A percentile compares a stretch with the other conserved stretches of the same genome.
phyloP scores from a whole-genome alignment of 2,888 invertebrate genomes.

The Dermolepida albohirtum region DNA sequence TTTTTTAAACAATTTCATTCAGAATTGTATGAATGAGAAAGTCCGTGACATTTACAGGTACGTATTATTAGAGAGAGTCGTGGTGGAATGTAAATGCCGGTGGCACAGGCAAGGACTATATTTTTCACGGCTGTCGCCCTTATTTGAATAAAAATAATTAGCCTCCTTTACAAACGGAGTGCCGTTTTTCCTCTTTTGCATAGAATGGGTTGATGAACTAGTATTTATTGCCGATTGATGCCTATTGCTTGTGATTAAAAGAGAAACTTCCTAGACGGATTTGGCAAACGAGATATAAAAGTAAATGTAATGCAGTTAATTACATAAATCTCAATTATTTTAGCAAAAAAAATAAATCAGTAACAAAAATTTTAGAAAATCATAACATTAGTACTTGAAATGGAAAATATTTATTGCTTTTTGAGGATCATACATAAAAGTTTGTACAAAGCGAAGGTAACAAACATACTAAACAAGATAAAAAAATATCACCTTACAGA shows the following conservation, averaged over 20 bases:
- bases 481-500: too few relatives aligned
- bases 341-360: too few relatives aligned
- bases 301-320: background rate
- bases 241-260: background rate
- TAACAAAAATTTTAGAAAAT: too few relatives aligned
- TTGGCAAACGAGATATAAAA: constrained; percentile 13
- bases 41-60: constrained; percentile 14
- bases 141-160: constrained; percentile 34
- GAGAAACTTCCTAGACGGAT: constrained; percentile 3
- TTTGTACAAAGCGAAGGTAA: too few relatives aligned
- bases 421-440: too few relatives aligned
- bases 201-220: constrained; percentile 23
- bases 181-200: constrained; percentile 22
- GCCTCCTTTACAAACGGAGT: constrained; percentile 19
- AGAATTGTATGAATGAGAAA: constrained; percentile 43
- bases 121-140: constrained; percentile 17
- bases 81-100: constrained; percentile 19
- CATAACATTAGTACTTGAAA: too few relatives aligned
- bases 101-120: background rate
- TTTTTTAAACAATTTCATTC: constrained; percentile 43
- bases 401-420: too few relatives aligned
- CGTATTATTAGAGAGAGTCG: constrained; percentile 21
- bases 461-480: too few relatives aligned
- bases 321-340: background rate
- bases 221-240: constrained; percentile 12